Evolutionary conservation across 2,113 vertebrate genomes (phyloP), one percentile per base, ranked within the genome.

Genomic region (Melanerpes formicivorus): DNA sequence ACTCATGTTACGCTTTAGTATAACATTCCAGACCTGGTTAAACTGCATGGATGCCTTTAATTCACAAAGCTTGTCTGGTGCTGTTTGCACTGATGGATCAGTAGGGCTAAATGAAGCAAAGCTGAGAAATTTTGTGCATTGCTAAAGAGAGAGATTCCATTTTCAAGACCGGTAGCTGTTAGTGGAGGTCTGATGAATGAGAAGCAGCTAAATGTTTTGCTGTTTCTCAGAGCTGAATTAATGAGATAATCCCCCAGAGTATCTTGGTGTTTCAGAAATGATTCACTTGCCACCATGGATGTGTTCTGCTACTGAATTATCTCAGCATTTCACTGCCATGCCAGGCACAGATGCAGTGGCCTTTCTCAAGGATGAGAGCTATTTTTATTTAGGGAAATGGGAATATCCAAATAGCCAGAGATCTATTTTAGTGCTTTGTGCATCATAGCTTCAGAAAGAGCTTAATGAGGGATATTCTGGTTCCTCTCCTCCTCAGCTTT

Each of bases 301-400:
- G 74, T 34, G 4, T 88, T 81, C 46, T 93, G 83, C 80, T 58
- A 29, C 60, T 56, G 56, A 74, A 60, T 87, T 87, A 46, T 84
- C 30, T 74, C 64, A 23, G n/a, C 64, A 15, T 76, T 93, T 80
- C 58, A 34, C 80, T 87, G 60, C 37, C 23, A 14, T 64, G 32
- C 42, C 56, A 77, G 78, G 27, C 89, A 80, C 72, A 93, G 59
- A 92, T 74, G 60, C 37, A 66, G 63, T 71, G 71, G 79, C 95
- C 76, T 94, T 96, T 95, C 93, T 94, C 87, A 92, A 91, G 93
- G 67, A 90, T 76, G 34, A 34, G 59, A 87, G 26, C 66, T 93
- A 80, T 93, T 94, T 93, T 91, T 80, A 88, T 37, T 52, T 46
- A 34, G n/a, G 81, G 58, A 88, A 90, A 92, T 64, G 25, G 59